Evolutionary conservation across 2,888 invertebrate species (phyloP), one percentile per base, ranked within the genome.

Genomic region (Drosophila pegasa): DNA sequence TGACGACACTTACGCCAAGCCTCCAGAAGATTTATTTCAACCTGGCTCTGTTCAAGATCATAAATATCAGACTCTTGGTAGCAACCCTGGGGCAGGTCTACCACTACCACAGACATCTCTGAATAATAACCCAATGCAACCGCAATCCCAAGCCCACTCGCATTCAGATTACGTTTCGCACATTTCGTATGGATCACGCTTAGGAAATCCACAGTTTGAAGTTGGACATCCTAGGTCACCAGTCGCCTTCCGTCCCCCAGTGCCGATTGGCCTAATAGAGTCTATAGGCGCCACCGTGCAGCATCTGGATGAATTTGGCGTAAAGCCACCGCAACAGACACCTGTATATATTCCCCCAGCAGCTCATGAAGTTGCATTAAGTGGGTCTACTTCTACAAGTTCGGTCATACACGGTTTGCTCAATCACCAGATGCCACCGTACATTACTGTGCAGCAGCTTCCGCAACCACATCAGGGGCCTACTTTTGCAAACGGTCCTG

Each of bases 221-320:
- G 78, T 78, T n/a, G 79, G 87, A 0, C 91, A 90, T 0, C 89
- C 90, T 10, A 90, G 75, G 50, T 93, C 93, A 33, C 96, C 96
- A 0, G 94, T 96, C 6, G 94, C 95, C 74, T 96, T 96, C 90
- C 93, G 96, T 47, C 95, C 96, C n/a, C 94, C 95, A 0, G 95
- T 96, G 0, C 96, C 96, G 0, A 93, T 94, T 52, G 95, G 95
- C 0, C 91, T 96, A 5, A 92, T 96, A 3, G 94, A 95, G 75
- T 95, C 94, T 54, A 94, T 95, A 70, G 95, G 94, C 0, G 94
- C 95, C 54, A 93, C 93, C 0, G 94, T 94, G 0, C 93, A 94
- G 50, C 94, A 94, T 18, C 94, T 95, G 76, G 95, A 95, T 84
- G 91, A 93, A 18, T 94, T 94, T 66, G 94, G 94, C 0, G 91